Conservation (phyloP, 1,140 invertebrate genomes). For the Rhagoletis zephyria region DNA sequence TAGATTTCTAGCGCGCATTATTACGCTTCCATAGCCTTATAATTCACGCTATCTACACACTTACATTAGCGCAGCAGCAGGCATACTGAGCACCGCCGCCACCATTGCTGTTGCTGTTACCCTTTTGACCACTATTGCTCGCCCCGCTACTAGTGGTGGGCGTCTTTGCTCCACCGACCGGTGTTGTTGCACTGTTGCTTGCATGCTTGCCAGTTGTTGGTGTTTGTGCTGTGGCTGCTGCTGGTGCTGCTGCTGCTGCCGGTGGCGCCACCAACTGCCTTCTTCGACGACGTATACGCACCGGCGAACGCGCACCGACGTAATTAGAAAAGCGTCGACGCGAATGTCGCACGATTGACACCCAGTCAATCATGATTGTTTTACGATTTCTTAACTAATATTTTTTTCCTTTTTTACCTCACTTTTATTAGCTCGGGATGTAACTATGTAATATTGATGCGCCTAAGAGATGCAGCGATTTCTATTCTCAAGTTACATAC, state of each 20-base stretch:
- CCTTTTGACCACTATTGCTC: constrained; percentile 8
- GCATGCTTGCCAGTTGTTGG: not conserved
- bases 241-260: constrained; percentile 57
- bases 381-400: not conserved
- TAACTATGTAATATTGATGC: no score
- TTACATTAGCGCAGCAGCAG: constrained; percentile 71
- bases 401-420: no score
- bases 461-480: no score
- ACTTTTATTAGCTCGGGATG: no score
- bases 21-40: not conserved
- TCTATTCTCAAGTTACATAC: no score
- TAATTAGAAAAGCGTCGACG: constrained; percentile 82
- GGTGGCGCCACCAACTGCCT: constrained; percentile 69
- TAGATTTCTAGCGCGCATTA: not conserved
- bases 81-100: constrained; percentile 60
- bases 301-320: constrained; percentile 78
- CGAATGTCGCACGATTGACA: constrained; percentile 83
- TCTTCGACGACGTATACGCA: constrained; percentile 77
- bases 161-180: constrained; percentile 8
- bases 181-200: constrained; percentile 54
- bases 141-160: constrained; percentile 19
- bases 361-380: constrained; percentile 81
- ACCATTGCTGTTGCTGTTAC: constrained; percentile 54
- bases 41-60: not conserved
- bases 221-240: constrained; percentile 51